Conservation (phyloP, 2,888 invertebrate species). For the Drosophila paramelanica region DNA sequence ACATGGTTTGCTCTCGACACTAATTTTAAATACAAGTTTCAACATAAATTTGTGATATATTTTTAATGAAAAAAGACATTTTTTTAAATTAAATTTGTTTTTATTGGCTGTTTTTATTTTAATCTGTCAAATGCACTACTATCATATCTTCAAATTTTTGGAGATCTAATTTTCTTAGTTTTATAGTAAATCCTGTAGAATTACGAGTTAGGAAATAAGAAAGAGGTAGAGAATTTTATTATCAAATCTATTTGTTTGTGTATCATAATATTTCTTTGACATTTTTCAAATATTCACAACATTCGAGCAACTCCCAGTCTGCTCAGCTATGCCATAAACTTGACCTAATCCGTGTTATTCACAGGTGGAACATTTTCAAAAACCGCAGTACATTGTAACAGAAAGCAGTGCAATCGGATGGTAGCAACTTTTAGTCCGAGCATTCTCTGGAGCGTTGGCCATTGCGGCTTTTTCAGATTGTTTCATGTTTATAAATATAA, state of each 20-base stretch:
- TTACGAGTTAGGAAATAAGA: no score
- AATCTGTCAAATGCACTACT: no score
- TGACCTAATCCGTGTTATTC: slow-evolving; percentile 60
- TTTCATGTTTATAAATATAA: slow-evolving; percentile 64
- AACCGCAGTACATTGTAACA: slow-evolving; percentile 43
- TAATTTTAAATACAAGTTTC: no score
- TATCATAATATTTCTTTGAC: background rate
- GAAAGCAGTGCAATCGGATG: slow-evolving; percentile 63
- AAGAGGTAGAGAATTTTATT: no score
- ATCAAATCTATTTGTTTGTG: background rate
- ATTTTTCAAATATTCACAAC: background rate
- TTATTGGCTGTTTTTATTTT: no score
- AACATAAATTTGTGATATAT: no score
- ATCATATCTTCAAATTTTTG: no score
- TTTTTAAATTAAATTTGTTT: no score
- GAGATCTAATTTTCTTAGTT: no score
- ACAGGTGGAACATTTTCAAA: slow-evolving; percentile 21
- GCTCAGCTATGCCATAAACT: slow-evolving; percentile 51
- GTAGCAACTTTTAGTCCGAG: slow-evolving; percentile 24
- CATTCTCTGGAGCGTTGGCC: slow-evolving; percentile 17
- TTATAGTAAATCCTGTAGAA: no score
- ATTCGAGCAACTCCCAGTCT: slow-evolving; percentile 2
- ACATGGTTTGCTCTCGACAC: no score
- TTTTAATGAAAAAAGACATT: no score
- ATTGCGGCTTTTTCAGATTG: slow-evolving; percentile 41